Evolutionary conservation across 2,113 vertebrate species (phyloP).

Genomic region (Elgaria multicarinata): DNA sequence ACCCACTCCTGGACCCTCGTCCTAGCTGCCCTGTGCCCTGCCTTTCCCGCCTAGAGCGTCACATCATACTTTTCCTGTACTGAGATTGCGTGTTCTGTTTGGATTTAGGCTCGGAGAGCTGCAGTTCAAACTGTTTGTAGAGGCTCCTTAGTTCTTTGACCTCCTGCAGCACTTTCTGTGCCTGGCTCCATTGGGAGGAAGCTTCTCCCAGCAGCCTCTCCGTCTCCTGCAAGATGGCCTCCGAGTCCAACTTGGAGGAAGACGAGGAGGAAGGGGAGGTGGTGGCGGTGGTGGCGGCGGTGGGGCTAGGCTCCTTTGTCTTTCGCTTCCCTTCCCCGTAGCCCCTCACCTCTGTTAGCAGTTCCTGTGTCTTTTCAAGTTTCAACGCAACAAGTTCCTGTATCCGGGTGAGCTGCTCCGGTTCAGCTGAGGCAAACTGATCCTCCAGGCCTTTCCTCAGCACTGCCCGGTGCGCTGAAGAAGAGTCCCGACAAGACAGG

Average conservation of each 20-base stretch:
- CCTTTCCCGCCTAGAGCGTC: slow-evolving; percentile 48
- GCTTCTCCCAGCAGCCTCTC: slow-evolving; percentile 90
- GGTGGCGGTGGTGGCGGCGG: slow-evolving; percentile 7
- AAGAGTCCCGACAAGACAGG: slow-evolving; percentile 79
- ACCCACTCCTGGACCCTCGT: background rate
- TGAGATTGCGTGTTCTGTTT: slow-evolving; percentile 75
- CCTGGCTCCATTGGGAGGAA: slow-evolving; percentile 85
- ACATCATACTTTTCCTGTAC: slow-evolving; percentile 88
- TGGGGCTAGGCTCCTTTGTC: slow-evolving; percentile 69
- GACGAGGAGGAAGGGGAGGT: slow-evolving; percentile 36
- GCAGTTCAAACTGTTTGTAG: slow-evolving; percentile 84
- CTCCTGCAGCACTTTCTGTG: slow-evolving; percentile 89
- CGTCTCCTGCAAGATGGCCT: slow-evolving; percentile 82
- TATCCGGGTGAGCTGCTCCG: slow-evolving; percentile 75
- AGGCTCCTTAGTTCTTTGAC: slow-evolving; percentile 87
- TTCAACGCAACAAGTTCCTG: slow-evolving; percentile 91
- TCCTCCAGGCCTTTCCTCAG: slow-evolving; percentile 53
- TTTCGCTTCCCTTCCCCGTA: slow-evolving; percentile 78
- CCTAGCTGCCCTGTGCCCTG: background rate
- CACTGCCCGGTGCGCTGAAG: slow-evolving; percentile 30
- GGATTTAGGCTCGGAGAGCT: slow-evolving; percentile 71
- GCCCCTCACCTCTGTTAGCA: slow-evolving; percentile 85
- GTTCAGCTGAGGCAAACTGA: slow-evolving; percentile 21
- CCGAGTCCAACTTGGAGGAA: slow-evolving; percentile 69
- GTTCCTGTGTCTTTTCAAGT: slow-evolving; percentile 90